phyloP scores from a whole-genome alignment of 1,140 invertebrate genomes.

The Bilobella aurantiaca region DNA sequence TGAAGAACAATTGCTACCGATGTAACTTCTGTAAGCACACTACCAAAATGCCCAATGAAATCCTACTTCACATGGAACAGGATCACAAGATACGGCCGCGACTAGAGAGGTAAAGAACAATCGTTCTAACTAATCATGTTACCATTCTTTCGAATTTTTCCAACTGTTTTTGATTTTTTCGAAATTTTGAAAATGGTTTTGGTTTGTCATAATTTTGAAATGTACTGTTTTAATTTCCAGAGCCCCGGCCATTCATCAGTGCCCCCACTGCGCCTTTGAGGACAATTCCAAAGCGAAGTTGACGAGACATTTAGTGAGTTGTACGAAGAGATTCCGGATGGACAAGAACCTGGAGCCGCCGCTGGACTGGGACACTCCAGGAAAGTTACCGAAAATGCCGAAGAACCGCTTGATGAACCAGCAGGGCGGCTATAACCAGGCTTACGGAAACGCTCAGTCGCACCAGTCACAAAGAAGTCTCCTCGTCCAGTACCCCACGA shows the following conservation, averaged over 20 bases:
- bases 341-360: conserved; percentile 73
- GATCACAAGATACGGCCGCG: conserved; percentile 72
- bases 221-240: conserved; percentile 18
- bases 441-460: conserved; percentile 5
- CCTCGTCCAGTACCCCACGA: neutral
- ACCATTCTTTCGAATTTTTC: no score
- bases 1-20: conserved; percentile 67
- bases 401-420: conserved; percentile 43
- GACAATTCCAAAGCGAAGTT: conserved; percentile 89
- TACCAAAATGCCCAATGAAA: conserved; percentile 71
- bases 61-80: conserved; percentile 81
- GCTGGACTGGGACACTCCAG: conserved; percentile 79
- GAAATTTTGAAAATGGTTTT: neutral
- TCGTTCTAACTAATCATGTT: no score
- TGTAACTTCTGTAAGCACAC: conserved; percentile 80
- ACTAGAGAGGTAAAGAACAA: conserved; percentile 54
- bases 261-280: conserved; percentile 86
- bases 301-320: conserved; percentile 74
- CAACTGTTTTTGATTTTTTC: neutral
- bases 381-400: conserved; percentile 70
- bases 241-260: conserved; percentile 78
- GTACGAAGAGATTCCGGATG: conserved; percentile 78
- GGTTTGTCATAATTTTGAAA: neutral
- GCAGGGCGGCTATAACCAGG: conserved; percentile 11
- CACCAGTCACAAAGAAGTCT: conserved; percentile 8